Base-by-base conservation (phyloP, 2,797 vertebrate genomes). In the Chaunax sp. region DNA sequence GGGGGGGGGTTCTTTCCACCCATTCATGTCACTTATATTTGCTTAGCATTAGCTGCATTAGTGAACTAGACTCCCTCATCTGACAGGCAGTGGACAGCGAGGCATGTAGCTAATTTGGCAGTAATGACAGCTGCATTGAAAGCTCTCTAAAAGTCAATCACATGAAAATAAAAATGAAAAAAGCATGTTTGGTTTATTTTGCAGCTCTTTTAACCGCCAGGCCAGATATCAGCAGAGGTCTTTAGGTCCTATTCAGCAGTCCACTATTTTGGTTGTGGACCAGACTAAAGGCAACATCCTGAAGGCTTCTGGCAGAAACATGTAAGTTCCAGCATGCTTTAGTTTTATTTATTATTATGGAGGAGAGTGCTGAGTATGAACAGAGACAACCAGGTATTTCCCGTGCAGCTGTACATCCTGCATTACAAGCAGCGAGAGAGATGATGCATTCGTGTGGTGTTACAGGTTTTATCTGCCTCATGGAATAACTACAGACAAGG, bases 401-500 rank as follows among this genome's bases (percentile, higher is more conserved):
- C 9, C 2, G 33, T 19, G 3, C 18, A 22, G 18, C 15, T 23
- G 14, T 23, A 9, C 20, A n/a, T 38, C 7, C 13, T 52, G 16
- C 12, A 28, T 51, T 19, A 23, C 8, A 28, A 0, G 9, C 4
- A n/a, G 9, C 46, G 7, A 37, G 25, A 55, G 5, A 41, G 12
- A 30, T 53, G 1, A 40, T 61, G 8, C 0, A 20, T 74, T 38
- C 75, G 20, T 66, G 8, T 75, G 23, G 6, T 54, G 37, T 5
- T 78, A 2, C 90, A 99, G 97, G 86, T 99, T 99, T 93, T 98
- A 96, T 80, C 87, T 99, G 83, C 98, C 98, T 2, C 98, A 99
- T 84, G 98, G 98, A 66, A 94, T 99, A 83, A 96, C 94, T 35
- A 83, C 95, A 57, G 97, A 99, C 87, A 92, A 89, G 77, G 91